Percentiles rank a stretch among this genome's conserved stretches.
phyloP scores from a whole-genome alignment of 2,113 vertebrate genomes.

The Trichomycterus rosablanca region DNA sequence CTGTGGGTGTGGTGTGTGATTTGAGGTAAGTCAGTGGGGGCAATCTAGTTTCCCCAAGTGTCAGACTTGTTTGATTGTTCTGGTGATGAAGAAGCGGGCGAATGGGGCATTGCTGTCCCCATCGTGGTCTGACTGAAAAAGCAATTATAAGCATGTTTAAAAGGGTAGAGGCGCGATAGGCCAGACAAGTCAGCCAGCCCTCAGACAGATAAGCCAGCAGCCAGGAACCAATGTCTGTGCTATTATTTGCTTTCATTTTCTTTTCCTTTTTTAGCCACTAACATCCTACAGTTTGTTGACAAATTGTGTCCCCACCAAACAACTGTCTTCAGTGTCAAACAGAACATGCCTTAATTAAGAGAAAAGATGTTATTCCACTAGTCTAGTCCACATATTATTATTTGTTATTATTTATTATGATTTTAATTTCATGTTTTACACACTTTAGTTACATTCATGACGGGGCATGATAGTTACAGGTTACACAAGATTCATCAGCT shows the following conservation, averaged over 20 bases:
- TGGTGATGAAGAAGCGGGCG: conserved; percentile 1
- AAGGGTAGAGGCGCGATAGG: conserved; percentile 25
- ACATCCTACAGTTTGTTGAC: conserved; percentile 19
- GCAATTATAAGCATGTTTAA: conserved; percentile 69
- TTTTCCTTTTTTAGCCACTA: conserved; percentile 1
- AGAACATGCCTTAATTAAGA: background rate
- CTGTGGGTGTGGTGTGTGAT: conserved; percentile 36
- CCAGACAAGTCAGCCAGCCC: conserved; percentile 7
- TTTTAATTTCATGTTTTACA: too few species aligned
- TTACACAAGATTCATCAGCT: too few species aligned
- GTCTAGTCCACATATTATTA: too few species aligned
- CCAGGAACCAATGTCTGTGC: conserved; percentile 2
- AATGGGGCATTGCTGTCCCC: conserved; percentile 12
- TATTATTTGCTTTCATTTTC: conserved; percentile 9
- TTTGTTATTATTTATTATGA: too few species aligned
- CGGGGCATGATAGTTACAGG: too few species aligned
- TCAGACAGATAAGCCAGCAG: conserved; percentile 27
- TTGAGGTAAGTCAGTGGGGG: conserved; percentile 24
- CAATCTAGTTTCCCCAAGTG: conserved; percentile 62
- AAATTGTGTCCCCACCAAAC: background rate
- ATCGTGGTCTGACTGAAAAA: conserved; percentile 56
- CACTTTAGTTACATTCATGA: too few species aligned
- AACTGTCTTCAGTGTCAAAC: background rate
- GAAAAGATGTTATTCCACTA: conserved; percentile 23
- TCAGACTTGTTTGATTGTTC: conserved; percentile 65